Base-by-base conservation (phyloP, 2,888 invertebrate species). In the Salpingus planirostris region DNA sequence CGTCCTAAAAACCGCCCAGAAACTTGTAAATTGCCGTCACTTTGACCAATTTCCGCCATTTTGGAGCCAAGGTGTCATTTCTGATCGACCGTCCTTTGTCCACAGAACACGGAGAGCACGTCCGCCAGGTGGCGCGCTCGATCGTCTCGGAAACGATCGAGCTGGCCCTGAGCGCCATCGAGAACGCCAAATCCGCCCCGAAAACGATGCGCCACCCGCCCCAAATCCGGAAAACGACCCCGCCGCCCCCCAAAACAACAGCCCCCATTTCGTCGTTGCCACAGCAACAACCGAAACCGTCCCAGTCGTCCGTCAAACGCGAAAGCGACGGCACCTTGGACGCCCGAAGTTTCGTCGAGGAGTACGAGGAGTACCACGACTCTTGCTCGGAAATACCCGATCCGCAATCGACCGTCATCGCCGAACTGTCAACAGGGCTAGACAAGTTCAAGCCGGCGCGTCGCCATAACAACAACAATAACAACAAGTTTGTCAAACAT, bases 361-460 rank as follows among this genome's bases (percentile, higher is more conserved):
- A 64, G 26, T 64, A 64, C 36, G 65, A 65, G 33, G 64, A 64
- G 45, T 64, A 59, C 34, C 63, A 65, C 44, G 61, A 62, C 33
- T 59, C 60, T 7, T 63, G 64, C 34, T 56, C 59, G 25, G 65
- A 65, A 36, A 60, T 62, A 33, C 50, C 59, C 2, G 62, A 64
- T 30, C 43, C 61, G 1, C 52, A 54, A 27, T 31, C 55, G 18
- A 54, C 54, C 11, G 50, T 49, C 15, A 47, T 55, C 33, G 38
- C 38, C 21, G 55, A 55, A 15, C 31, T 55, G 18, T 43, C 47
- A 21, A 50, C 47, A 10, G 52, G n/a, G n/a, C n/a, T 45, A 18
- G 22, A 21, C 5, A 18, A 18, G 18, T 18, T 5, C 18, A 6
- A 6, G 18, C 8, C 18, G 18, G 22, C 36, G 38, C 11, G 15